Percentiles rank a stretch among this genome's conserved stretches.
These are phyloP conservation scores for Trypoxylus dichotomus DNA, from an alignment of 1,140 invertebrate genomes.

Conservation along the genomic window DNA sequence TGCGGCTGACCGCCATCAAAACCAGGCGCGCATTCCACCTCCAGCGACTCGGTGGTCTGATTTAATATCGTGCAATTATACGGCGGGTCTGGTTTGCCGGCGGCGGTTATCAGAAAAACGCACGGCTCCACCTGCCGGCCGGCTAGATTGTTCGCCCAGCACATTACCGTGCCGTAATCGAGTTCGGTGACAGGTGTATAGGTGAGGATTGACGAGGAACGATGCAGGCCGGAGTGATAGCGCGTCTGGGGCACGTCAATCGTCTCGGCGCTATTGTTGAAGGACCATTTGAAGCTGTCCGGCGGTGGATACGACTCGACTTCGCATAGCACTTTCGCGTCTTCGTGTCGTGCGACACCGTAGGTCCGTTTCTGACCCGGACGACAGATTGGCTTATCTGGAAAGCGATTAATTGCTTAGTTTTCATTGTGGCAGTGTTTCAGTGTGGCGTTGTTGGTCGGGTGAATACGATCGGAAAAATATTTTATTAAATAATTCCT, in stretches of 20 bases:
- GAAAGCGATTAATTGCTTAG: too few relatives aligned
- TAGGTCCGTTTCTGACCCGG: slow-evolving; percentile 78
- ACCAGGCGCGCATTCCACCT: slow-evolving; percentile 74
- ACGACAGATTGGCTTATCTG: slow-evolving; percentile 85
- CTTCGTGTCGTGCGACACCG: slow-evolving; percentile 81
- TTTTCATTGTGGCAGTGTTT: too few relatives aligned
- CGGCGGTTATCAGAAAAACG: slow-evolving; percentile 72
- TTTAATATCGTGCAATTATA: slow-evolving; percentile 78
- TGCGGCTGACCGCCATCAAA: slow-evolving; percentile 78
- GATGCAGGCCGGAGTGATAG: slow-evolving; percentile 55
- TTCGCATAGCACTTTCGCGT: slow-evolving; percentile 77
- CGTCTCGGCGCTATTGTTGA: slow-evolving; percentile 84
- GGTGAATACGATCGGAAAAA: too few relatives aligned
- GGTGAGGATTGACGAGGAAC: slow-evolving; percentile 70
- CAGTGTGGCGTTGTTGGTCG: too few relatives aligned
- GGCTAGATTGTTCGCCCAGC: slow-evolving; percentile 67
- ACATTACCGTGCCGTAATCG: slow-evolving; percentile 71
- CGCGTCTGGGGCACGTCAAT: slow-evolving; percentile 70
- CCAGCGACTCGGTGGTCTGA: slow-evolving; percentile 75
- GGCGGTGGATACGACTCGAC: slow-evolving; percentile 85
- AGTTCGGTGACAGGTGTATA: slow-evolving; percentile 79
- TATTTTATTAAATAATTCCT: too few relatives aligned
- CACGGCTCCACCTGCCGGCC: slow-evolving; percentile 71
- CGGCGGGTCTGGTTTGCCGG: slow-evolving; percentile 76
- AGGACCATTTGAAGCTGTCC: slow-evolving; percentile 83